Evolutionary conservation across 2,888 invertebrate genomes (phyloP).

Genomic region (Octonoba sinensis): DNA sequence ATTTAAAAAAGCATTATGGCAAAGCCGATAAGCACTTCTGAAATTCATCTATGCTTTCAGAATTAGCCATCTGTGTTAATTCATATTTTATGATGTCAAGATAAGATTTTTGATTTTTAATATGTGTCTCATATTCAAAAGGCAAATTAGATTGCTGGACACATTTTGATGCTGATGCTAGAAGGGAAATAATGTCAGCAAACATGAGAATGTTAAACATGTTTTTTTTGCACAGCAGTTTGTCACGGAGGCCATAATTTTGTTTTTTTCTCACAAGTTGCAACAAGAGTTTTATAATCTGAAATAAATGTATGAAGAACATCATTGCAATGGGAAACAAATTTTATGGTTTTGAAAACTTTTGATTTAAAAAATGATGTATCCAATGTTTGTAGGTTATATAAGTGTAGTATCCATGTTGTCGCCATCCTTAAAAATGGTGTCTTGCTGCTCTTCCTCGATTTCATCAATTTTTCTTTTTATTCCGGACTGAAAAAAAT

Average conservation of each 20-base stretch:
- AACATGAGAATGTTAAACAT: neutral
- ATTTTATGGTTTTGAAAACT: no score
- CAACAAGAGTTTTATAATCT: no score
- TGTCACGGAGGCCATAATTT: neutral
- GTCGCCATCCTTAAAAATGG: no score
- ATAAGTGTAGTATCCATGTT: no score
- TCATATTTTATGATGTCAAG: neutral
- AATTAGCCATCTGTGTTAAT: neutral
- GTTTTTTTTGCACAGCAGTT: neutral
- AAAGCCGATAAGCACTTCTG: neutral
- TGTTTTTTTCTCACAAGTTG: no score
- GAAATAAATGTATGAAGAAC: no score
- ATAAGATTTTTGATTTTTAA: neutral
- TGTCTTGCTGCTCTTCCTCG: no score
- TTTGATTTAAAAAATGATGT: no score
- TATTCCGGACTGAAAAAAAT: no score
- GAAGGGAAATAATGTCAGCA: neutral
- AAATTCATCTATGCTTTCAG: slow-evolving; percentile 1
- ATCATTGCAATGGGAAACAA: no score
- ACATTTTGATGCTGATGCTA: neutral
- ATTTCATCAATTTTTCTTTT: no score
- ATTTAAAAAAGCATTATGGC: neutral
- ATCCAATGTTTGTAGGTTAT: no score
- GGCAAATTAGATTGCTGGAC: neutral
- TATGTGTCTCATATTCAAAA: neutral